Evolutionary conservation across 1,140 invertebrate species (phyloP).

Genomic region (Drosophila lacteicornis): DNA sequence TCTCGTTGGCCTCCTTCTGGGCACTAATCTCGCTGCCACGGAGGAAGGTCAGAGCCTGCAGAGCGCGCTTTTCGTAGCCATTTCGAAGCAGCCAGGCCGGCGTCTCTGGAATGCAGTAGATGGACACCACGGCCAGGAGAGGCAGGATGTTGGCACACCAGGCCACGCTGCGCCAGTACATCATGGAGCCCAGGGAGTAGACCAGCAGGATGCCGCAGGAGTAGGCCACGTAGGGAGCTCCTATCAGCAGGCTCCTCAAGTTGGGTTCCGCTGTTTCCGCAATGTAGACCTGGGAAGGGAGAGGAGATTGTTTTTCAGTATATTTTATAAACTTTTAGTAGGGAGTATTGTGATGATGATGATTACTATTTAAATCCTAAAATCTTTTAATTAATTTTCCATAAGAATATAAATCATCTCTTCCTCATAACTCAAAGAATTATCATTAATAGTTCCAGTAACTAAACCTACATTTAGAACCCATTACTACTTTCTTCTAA

Average conservation of each 20-base stretch:
- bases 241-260: conserved; percentile 88
- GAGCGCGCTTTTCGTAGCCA: conserved; percentile 87
- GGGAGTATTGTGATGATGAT: too few relatives aligned
- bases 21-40: conserved; percentile 87
- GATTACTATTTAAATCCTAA: too few relatives aligned
- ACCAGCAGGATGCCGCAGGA: conserved; percentile 90
- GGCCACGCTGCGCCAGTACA: conserved; percentile 89
- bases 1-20: conserved; percentile 77
- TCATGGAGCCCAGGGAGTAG: conserved; percentile 88
- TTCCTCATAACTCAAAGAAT: background rate
- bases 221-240: conserved; percentile 89
- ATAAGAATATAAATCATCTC: too few relatives aligned
- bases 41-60: conserved; percentile 88
- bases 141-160: conserved; percentile 88
- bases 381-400: too few relatives aligned
- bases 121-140: conserved; percentile 86
- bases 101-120: conserved; percentile 89
- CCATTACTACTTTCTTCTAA: background rate
- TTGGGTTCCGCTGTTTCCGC: conserved; percentile 90
- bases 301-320: background rate
- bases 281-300: conserved; percentile 87
- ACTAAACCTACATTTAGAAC: too few relatives aligned
- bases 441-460: background rate
- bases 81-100: conserved; percentile 89
- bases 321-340: background rate